Conservation (phyloP, 2,113 vertebrate genomes). For the Mus spicilegus region DNA sequence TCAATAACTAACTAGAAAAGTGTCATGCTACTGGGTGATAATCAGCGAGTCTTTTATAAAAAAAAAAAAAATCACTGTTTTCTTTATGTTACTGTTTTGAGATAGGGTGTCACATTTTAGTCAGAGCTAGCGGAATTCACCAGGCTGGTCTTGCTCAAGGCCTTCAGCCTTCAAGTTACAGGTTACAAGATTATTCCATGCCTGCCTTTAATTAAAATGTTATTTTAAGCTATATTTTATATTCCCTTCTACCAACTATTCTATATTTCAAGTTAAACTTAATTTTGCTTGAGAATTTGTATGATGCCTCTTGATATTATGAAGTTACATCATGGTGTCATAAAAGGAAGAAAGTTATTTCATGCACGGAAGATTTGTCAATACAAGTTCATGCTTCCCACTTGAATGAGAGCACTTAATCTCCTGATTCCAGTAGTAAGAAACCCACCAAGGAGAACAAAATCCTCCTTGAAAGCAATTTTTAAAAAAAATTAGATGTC, state of each 20-base stretch:
- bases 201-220: slow-evolving; percentile 18
- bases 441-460: background rate
- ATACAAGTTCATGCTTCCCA: slow-evolving; percentile 1
- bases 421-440: background rate
- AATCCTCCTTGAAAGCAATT: background rate
- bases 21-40: background rate
- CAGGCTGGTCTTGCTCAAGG: background rate
- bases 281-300: slow-evolving; percentile 53
- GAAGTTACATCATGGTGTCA: background rate
- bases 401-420: background rate
- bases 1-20: background rate
- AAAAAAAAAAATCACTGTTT: background rate
- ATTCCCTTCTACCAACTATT: slow-evolving; percentile 10
- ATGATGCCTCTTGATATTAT: background rate
- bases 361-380: slow-evolving; percentile 26
- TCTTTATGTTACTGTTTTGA: background rate
- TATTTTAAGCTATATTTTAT: slow-evolving; percentile 35
- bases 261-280: slow-evolving; percentile 37
- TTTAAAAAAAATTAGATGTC: background rate
- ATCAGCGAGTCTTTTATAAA: background rate
- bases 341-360: slow-evolving; percentile 42
- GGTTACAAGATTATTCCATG: no score
- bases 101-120: background rate
- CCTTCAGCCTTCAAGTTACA: background rate
- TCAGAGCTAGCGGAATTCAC: background rate